phyloP scores from a whole-genome alignment of 2,888 invertebrate genomes.

The Venusia cambrica region DNA sequence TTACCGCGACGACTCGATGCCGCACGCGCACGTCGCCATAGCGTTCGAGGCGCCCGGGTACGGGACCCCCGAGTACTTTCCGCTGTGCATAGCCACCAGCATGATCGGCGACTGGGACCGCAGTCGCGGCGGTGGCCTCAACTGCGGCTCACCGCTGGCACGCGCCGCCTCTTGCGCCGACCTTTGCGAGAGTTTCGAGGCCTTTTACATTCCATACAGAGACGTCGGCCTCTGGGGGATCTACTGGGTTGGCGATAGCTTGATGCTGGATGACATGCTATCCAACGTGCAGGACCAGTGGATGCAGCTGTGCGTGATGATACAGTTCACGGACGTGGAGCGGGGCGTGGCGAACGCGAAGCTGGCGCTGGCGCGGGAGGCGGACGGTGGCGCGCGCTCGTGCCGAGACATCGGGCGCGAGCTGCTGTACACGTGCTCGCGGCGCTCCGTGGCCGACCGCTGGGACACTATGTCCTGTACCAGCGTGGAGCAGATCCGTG shows the following conservation, averaged over 20 bases:
- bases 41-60: conserved; percentile 70
- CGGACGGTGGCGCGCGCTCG: conserved; percentile 45
- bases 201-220: too few species aligned
- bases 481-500: conserved; percentile 25
- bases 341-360: conserved; percentile 53
- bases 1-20: conserved; percentile 61
- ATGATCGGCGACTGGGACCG: conserved; percentile 64
- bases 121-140: conserved; percentile 45
- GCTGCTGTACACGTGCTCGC: conserved; percentile 41
- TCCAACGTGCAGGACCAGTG: conserved; percentile 54
- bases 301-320: conserved; percentile 56
- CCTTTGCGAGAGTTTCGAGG: conserved; percentile 59
- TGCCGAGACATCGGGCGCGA: conserved; percentile 58
- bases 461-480: conserved; percentile 20
- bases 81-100: conserved; percentile 52
- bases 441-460: conserved; percentile 5
- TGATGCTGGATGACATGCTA: conserved; percentile 58
- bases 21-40: conserved; percentile 61
- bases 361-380: conserved; percentile 42
- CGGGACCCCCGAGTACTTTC: conserved; percentile 47
- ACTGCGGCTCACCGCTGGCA: conserved; percentile 48
- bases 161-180: conserved; percentile 43
- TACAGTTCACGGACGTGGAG: conserved; percentile 42
- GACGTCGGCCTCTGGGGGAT: conserved; percentile 75
- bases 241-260: conserved; percentile 53